These are phyloP conservation scores for Acanthornis magna DNA, from an alignment of 2,797 vertebrate species.

Conservation along the genomic window DNA sequence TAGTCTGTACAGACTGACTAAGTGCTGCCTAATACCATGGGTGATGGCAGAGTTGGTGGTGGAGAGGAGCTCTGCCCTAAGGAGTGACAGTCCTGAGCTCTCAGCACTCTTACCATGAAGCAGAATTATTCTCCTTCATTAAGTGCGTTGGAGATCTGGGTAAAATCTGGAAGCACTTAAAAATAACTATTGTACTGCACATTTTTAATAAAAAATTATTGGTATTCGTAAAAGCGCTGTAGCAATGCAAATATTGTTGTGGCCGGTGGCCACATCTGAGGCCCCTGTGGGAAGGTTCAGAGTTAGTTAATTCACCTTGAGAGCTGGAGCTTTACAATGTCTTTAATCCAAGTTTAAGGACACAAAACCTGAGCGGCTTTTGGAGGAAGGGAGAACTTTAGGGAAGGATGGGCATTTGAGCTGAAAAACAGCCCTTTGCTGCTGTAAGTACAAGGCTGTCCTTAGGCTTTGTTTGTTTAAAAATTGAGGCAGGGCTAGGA, in stretches of 20 bases:
- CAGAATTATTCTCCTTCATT: background rate
- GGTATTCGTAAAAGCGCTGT: background rate
- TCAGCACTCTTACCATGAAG: background rate
- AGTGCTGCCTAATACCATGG: background rate
- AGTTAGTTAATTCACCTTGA: background rate
- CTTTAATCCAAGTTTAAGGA: background rate
- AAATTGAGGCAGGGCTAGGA: background rate
- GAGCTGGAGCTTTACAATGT: background rate
- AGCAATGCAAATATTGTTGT: background rate
- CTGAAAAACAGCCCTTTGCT: background rate
- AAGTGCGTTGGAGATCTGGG: background rate
- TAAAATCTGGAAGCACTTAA: background rate
- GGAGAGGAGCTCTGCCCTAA: background rate
- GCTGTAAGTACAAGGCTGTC: background rate
- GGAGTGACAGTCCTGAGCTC: background rate
- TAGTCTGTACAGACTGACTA: background rate
- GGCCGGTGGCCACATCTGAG: background rate
- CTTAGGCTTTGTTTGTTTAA: conserved; percentile 31
- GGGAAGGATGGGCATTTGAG: background rate
- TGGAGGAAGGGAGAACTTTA: background rate
- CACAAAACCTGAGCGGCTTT: background rate
- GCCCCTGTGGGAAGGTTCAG: background rate
- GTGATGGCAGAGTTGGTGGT: background rate
- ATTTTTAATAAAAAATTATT: background rate
- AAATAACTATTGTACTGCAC: background rate